These are phyloP conservation scores for Cynocephalus volans DNA, from an alignment of 2,113 vertebrate species.

Conservation along the genomic window DNA sequence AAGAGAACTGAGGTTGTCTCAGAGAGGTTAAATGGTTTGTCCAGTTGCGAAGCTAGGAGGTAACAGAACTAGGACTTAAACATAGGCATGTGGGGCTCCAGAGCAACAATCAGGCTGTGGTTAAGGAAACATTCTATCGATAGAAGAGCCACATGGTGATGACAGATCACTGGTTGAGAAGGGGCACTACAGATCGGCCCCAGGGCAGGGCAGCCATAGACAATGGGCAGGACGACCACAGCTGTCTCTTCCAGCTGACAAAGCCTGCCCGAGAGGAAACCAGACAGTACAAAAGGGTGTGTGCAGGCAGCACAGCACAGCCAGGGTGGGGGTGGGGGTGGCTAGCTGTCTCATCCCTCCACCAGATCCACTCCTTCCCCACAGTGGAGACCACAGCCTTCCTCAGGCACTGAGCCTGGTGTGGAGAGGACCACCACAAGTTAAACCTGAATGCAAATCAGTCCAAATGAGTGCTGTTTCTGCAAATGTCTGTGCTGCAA, in stretches of 20 bases:
- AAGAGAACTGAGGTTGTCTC: neutral
- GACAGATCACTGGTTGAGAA: neutral
- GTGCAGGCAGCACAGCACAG: neutral
- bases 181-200: neutral
- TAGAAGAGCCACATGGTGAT: neutral
- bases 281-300: neutral
- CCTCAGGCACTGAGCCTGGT: neutral
- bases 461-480: neutral
- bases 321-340: neutral
- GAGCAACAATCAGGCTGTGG: neutral
- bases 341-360: neutral
- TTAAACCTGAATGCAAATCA: conserved; percentile 50
- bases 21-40: neutral
- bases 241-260: neutral
- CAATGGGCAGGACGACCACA: neutral
- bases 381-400: neutral
- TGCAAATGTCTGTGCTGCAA: neutral
- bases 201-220: neutral
- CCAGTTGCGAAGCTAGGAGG: neutral
- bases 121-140: neutral
- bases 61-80: neutral
- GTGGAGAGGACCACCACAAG: neutral
- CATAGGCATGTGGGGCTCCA: neutral
- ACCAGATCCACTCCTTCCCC: rapidly evolving
- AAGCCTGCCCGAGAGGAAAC: neutral